Conservation (phyloP, 1,140 invertebrate genomes). For the Teleopsis dalmanni region DNA sequence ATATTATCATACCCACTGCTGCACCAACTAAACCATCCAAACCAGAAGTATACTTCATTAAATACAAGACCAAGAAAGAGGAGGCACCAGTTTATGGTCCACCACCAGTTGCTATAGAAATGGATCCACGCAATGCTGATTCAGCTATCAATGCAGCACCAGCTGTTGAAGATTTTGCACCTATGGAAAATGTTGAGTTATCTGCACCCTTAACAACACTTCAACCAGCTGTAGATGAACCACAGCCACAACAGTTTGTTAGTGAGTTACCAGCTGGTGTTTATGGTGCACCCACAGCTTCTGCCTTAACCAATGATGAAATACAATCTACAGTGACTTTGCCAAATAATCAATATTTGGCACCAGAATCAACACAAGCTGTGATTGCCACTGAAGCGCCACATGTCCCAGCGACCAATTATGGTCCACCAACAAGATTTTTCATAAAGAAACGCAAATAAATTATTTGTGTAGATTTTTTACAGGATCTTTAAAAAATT, state of each 20-base stretch:
- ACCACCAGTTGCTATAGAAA: conserved; percentile 38
- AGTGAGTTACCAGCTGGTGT: conserved; percentile 5
- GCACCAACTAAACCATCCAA: conserved; percentile 69
- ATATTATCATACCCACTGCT: conserved; percentile 66
- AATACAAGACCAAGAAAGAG: conserved; percentile 67
- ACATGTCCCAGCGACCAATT: conserved; percentile 30
- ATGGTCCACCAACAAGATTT: conserved; percentile 35
- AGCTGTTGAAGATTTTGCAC: conserved; percentile 24
- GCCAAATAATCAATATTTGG: conserved; percentile 34
- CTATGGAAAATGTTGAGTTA: conserved; percentile 11
- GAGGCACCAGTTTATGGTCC: conserved; percentile 41
- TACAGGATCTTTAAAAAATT: no score
- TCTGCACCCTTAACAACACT: conserved; percentile 5
- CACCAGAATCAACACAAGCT: conserved; percentile 23
- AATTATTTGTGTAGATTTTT: no score
- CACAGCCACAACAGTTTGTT: conserved; percentile 1
- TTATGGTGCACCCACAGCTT: conserved; percentile 16
- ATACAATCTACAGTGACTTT: conserved; percentile 27
- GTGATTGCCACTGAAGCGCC: conserved; percentile 21
- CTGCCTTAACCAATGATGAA: conserved; percentile 25
- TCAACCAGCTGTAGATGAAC: background rate
- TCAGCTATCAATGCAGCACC: conserved; percentile 32
- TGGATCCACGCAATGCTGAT: conserved; percentile 27
- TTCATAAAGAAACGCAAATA: conserved; percentile 41
- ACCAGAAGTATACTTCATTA: conserved; percentile 82